Conservation (phyloP, 2,888 invertebrate genomes). For the Agonopterix alstromeriana region DNA sequence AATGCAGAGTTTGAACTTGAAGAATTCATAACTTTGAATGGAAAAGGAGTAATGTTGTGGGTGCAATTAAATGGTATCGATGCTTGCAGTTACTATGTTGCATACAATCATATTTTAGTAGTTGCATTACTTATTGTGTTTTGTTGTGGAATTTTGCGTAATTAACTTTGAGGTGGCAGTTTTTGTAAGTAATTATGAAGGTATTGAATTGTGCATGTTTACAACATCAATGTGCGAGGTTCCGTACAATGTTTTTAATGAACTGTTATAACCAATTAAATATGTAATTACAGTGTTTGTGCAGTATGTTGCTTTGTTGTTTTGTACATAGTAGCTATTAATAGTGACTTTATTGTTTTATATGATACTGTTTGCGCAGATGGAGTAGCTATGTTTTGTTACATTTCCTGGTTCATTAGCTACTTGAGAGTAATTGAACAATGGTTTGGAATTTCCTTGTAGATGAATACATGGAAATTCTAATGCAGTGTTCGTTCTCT, state of each 20-base stretch:
- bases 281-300: conserved; percentile 14
- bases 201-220: conserved; percentile 29
- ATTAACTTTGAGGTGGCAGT: conserved; percentile 64
- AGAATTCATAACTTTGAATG: background rate
- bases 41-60: conserved; percentile 13
- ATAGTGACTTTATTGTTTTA: background rate
- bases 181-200: conserved; percentile 54
- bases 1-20: background rate
- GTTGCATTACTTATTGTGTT: conserved; percentile 38
- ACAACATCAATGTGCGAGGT: conserved; percentile 40
- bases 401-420: conserved; percentile 1
- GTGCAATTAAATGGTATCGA: conserved; percentile 16
- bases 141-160: conserved; percentile 65
- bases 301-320: conserved; percentile 7
- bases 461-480: no score
- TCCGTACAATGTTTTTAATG: conserved; percentile 54
- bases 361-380: no score
- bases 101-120: conserved; percentile 36
- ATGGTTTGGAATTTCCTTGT: no score
- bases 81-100: conserved; percentile 30
- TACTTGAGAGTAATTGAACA: no score
- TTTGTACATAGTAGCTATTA: conserved; percentile 5
- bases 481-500: no score
- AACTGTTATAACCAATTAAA: conserved; percentile 31
- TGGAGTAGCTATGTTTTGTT: no score